Percentiles rank a stretch among this genome's conserved stretches.
These are phyloP conservation scores for Eupithecia tripunctaria DNA, from an alignment of 2,888 invertebrate genomes.

Conservation along the genomic window DNA sequence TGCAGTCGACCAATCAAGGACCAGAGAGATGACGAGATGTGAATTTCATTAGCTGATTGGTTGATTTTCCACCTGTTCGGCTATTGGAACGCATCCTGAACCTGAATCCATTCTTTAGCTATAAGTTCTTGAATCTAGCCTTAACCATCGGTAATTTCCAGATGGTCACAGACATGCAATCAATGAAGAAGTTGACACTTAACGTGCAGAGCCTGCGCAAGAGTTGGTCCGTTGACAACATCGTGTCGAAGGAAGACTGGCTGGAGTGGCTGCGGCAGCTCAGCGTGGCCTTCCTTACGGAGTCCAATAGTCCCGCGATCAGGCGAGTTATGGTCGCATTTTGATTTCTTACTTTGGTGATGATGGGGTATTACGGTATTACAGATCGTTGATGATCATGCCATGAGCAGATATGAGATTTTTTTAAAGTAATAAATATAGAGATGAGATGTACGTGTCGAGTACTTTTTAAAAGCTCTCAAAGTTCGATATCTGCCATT, in stretches of 20 bases:
- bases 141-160: slow-evolving; percentile 36
- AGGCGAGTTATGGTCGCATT: slow-evolving; percentile 67
- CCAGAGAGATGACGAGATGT: neutral
- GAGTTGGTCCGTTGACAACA: slow-evolving; percentile 93
- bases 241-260: slow-evolving; percentile 99
- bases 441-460: no score
- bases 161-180: slow-evolving; percentile 81
- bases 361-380: neutral
- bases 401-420: neutral
- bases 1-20: neutral
- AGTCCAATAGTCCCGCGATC: slow-evolving; percentile 97
- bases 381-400: neutral
- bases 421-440: no score
- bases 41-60: neutral
- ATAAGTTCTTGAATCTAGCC: neutral
- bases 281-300: slow-evolving; percentile 95
- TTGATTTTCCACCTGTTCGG: neutral
- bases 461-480: neutral
- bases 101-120: neutral
- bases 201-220: slow-evolving; percentile 92
- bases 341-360: neutral
- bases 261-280: slow-evolving; percentile 97
- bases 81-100: neutral
- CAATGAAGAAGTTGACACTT: slow-evolving; percentile 91
- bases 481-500: neutral